Evolutionary conservation across 2,797 vertebrate species (phyloP).

Genomic region (Semaprochilodus insignis): DNA sequence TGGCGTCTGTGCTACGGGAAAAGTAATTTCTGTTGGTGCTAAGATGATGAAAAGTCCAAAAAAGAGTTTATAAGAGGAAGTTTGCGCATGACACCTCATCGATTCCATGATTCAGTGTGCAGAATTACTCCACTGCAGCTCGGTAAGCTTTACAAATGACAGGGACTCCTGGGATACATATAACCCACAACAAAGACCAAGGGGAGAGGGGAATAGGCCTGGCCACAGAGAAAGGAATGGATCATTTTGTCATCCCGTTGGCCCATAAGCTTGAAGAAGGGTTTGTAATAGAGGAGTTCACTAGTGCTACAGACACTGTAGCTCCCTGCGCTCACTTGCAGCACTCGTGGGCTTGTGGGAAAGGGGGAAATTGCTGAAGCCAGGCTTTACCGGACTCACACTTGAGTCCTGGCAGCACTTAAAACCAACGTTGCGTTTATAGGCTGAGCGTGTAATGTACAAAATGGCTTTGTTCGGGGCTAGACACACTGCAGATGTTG

Average conservation of each 20-base stretch:
- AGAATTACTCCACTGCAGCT: slow-evolving; percentile 54
- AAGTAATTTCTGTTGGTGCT: slow-evolving; percentile 79
- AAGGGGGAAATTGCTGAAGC: slow-evolving; percentile 13
- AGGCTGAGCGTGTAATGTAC: not conserved
- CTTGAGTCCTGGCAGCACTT: not conserved
- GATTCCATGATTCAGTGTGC: slow-evolving; percentile 39
- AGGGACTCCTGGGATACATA: slow-evolving; percentile 50
- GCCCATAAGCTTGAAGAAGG: slow-evolving; percentile 43
- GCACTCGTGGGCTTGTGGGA: slow-evolving; percentile 8
- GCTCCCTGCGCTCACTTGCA: slow-evolving; percentile 10
- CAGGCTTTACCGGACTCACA: not conserved
- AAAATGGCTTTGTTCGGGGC: not conserved
- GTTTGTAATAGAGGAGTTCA: slow-evolving; percentile 45
- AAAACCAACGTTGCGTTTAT: slow-evolving; percentile 11
- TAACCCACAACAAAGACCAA: slow-evolving; percentile 53
- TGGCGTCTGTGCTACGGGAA: slow-evolving; percentile 68
- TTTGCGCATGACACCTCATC: slow-evolving; percentile 52
- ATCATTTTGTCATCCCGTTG: slow-evolving; percentile 60
- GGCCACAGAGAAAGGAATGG: slow-evolving; percentile 47
- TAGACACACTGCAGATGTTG: not conserved
- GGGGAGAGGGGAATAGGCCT: slow-evolving; percentile 37
- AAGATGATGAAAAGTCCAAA: slow-evolving; percentile 64
- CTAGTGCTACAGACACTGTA: slow-evolving; percentile 22
- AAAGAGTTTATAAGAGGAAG: slow-evolving; percentile 61
- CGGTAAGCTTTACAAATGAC: slow-evolving; percentile 58